Evolutionary conservation across 2,888 invertebrate species (phyloP).

Genomic region (Acrobasis suavella): DNA sequence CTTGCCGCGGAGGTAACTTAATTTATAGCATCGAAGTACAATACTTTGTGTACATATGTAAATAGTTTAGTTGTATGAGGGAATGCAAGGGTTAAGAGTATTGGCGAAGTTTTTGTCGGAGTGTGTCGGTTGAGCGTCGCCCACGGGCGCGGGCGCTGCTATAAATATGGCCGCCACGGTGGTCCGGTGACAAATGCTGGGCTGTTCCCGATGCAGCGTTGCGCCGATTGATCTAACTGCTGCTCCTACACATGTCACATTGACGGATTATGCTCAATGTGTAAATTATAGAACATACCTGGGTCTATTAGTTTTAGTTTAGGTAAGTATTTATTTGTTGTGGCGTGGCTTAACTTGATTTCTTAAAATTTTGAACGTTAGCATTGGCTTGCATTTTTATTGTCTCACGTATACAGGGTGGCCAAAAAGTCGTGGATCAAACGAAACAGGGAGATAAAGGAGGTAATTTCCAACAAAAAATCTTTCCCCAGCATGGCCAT

Average conservation of each 20-base stretch:
- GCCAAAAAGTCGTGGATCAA: too few species aligned
- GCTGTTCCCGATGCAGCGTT: conserved; percentile 67
- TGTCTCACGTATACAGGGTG: too few species aligned
- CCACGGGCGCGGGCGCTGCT: conserved; percentile 66
- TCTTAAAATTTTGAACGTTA: too few species aligned
- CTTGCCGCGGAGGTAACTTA: conserved; percentile 20
- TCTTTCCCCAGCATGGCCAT: too few species aligned
- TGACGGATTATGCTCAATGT: conserved; percentile 11
- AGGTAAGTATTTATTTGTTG: too few species aligned
- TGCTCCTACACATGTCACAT: conserved; percentile 35
- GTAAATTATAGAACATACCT: conserved; percentile 1
- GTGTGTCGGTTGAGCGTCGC: conserved; percentile 44
- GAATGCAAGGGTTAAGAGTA: conserved; percentile 48
- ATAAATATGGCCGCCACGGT: conserved; percentile 79
- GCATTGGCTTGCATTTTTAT: too few species aligned
- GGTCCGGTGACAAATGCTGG: conserved; percentile 80
- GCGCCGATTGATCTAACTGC: conserved; percentile 75
- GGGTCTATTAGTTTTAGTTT: not conserved
- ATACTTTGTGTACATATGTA: conserved; percentile 58
- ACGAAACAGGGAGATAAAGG: too few species aligned
- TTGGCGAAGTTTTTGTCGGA: conserved; percentile 21
- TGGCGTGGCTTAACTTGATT: too few species aligned
- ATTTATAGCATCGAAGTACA: conserved; percentile 36
- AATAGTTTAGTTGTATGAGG: conserved; percentile 43
- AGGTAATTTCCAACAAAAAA: too few species aligned